Base-by-base conservation (phyloP, 2,113 vertebrate species). In the Rhinolophus sinicus region DNA sequence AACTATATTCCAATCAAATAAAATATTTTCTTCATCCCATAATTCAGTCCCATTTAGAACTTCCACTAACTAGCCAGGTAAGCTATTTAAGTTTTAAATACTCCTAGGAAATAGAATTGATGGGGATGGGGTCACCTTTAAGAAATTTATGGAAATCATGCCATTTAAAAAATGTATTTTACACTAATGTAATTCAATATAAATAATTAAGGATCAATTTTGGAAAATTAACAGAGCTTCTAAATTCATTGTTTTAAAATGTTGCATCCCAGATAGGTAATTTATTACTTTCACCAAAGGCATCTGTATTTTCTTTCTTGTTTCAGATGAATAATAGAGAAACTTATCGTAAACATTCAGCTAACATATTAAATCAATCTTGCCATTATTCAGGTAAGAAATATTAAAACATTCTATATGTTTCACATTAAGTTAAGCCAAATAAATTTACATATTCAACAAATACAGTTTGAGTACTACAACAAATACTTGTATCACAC, bases 41-140 rank as follows among this genome's bases (percentile, higher is more conserved):
- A 82, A 82, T 82, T 82, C 88, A 52, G 67, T 91, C 67, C 10
- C 30, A 4, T 44, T 69, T 67, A 75, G 83, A 89, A 30, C 3
- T 2, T 82, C 15, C 40, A 33, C 18, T 30, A 69, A 50, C 47
- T 50, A 13, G 75, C 14, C 50, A 69, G 88, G 28, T 67, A 91
- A 75, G 35, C 75, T 88, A 86, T 67, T 94, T 96, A 12, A 65
- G 50, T 87, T 90, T 87, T 82, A 87, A 87, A 91, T 81, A 69
- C 22, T 75, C 60, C 26, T 52, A 91, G n/a, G 92, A 75, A 69
- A 91, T 10, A 87, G 13, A 91, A 81, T 26, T 69, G 22, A 82
- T 35, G 62, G 28, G 60, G 69, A 35, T 54, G 22, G 67, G 67
- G 16, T 87, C 38, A 87, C 40, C 69, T 82, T 62, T 62, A 75